A percentile compares a stretch with the other conserved stretches of the same genome.
phyloP scores from a whole-genome alignment of 2,797 vertebrate genomes.

The Enteromius fasciolatus region DNA sequence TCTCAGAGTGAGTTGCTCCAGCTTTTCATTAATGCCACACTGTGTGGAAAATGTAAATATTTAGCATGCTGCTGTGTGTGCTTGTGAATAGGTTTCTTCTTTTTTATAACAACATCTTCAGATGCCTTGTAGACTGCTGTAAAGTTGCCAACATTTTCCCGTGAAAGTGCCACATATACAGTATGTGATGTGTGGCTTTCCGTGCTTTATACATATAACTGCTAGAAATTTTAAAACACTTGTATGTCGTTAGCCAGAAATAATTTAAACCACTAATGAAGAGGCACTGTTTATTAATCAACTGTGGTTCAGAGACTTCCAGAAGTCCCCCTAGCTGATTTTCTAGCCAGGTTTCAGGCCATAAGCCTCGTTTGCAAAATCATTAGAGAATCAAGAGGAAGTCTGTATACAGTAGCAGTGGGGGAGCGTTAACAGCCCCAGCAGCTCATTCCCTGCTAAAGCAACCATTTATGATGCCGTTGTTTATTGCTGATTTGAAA shows the following conservation, averaged over 20 bases:
- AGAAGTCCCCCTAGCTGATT: neutral
- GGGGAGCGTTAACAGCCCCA: neutral
- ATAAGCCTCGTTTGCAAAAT: neutral
- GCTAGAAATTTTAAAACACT: neutral
- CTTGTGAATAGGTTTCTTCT: neutral
- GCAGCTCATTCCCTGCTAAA: neutral
- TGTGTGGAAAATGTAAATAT: conserved; percentile 20
- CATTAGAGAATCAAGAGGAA: conserved; percentile 20
- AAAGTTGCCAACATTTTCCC: neutral
- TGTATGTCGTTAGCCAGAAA: neutral
- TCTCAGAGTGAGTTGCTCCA: neutral
- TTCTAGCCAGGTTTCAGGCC: neutral
- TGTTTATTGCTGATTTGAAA: neutral
- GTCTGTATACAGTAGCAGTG: neutral
- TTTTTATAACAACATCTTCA: neutral
- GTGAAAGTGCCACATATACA: neutral
- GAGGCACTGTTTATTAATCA: neutral
- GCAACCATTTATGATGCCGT: neutral
- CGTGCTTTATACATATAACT: neutral
- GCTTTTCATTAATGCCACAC: neutral
- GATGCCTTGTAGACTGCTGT: neutral
- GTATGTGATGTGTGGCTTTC: neutral
- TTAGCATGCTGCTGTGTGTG: neutral
- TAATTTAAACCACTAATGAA: neutral
- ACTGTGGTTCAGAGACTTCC: neutral